phyloP scores from a whole-genome alignment of 2,113 vertebrate genomes.

The Suricata suricatta region DNA sequence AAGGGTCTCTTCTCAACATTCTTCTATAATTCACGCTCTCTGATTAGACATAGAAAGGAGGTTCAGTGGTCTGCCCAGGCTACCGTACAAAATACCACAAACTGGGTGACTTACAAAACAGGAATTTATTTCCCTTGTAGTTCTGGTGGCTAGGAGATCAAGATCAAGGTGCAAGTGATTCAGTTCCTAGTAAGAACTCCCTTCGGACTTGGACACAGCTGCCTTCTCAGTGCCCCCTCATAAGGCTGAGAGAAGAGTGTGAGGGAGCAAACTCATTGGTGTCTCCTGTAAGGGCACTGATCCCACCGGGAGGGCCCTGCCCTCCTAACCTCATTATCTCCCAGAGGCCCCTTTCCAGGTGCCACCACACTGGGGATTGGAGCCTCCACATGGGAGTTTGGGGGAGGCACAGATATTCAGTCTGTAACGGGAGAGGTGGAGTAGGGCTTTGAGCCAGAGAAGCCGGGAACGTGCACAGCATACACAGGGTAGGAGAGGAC shows the following conservation, averaged over 20 bases:
- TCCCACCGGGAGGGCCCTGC: background rate
- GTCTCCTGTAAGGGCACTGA: background rate
- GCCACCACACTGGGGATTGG: too few species aligned
- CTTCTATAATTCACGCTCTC: background rate
- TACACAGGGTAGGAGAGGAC: background rate
- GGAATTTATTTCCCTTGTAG: background rate
- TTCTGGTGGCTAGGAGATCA: background rate
- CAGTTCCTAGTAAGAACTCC: background rate
- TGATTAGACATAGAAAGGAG: background rate
- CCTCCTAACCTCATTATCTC: background rate
- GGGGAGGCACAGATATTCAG: background rate
- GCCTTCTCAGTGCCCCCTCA: background rate
- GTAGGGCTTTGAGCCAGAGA: background rate
- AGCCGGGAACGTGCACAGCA: background rate
- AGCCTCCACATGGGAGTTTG: background rate
- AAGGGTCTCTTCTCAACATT: background rate
- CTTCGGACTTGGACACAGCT: background rate
- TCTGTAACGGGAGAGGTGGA: background rate
- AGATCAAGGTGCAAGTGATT: background rate
- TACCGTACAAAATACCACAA: background rate
- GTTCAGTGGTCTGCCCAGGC: background rate
- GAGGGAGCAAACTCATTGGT: background rate
- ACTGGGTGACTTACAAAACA: background rate
- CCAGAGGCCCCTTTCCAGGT: background rate
- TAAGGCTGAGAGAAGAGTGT: background rate